These are phyloP conservation scores for silkworm (Bombyx mori) DNA, from an alignment of 1,140 invertebrate species.

Conservation along the genomic window DNA sequence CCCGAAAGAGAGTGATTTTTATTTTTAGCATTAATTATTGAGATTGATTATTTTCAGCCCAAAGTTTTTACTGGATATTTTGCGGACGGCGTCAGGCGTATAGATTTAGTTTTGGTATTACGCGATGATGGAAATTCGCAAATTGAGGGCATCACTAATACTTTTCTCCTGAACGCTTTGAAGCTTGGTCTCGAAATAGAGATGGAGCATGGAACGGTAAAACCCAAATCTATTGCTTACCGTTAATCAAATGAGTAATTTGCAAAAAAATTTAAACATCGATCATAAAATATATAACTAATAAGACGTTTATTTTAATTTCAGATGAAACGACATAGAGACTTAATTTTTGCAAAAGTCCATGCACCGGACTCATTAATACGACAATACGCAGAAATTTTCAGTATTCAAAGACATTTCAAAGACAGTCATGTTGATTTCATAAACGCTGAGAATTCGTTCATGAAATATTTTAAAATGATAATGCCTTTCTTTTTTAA, in stretches of 20 bases:
- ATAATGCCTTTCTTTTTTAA: background rate
- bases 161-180: slow-evolving; percentile 1
- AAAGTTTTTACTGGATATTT: slow-evolving; percentile 1
- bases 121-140: slow-evolving; percentile 2
- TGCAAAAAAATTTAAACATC: too few species aligned
- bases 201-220: slow-evolving; percentile 2
- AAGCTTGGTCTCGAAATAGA: slow-evolving; percentile 2
- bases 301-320: background rate
- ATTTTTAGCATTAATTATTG: too few species aligned
- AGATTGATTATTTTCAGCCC: background rate
- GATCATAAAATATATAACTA: too few species aligned
- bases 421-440: slow-evolving; percentile 21
- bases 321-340: slow-evolving; percentile 10
- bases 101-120: slow-evolving; percentile 1
- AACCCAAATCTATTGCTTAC: too few species aligned
- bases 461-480: slow-evolving; percentile 3
- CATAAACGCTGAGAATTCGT: slow-evolving; percentile 9
- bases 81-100: slow-evolving; percentile 2
- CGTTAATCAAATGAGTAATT: too few species aligned
- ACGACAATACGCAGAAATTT: slow-evolving; percentile 16
- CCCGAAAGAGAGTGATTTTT: too few species aligned
- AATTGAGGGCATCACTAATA: background rate
- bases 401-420: slow-evolving; percentile 20
- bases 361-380: slow-evolving; percentile 21
- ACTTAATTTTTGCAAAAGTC: slow-evolving; percentile 22